Evolutionary conservation across 2,888 invertebrate genomes (phyloP).

Genomic region (Pteria penguin): DNA sequence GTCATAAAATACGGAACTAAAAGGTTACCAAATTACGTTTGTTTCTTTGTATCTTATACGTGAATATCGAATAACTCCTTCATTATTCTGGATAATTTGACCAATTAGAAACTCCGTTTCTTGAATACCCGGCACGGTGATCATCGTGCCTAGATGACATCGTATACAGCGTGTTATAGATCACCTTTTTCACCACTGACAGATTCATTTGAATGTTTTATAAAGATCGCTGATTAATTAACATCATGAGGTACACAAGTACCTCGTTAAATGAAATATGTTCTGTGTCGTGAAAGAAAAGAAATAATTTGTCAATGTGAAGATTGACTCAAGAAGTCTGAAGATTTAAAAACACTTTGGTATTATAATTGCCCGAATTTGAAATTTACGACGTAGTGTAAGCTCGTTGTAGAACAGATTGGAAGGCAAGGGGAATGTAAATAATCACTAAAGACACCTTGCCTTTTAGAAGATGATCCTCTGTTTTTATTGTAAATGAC

Average conservation of each 20-base stretch:
- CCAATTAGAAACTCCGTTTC: neutral
- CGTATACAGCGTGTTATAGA: no score
- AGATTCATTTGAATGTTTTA: no score
- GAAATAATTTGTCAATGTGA: neutral
- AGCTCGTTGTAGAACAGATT: slow-evolving; percentile 1
- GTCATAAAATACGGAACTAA: no score
- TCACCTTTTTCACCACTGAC: no score
- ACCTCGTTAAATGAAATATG: neutral
- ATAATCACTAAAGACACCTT: neutral
- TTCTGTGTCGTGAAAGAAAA: neutral
- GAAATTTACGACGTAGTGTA: slow-evolving; percentile 8
- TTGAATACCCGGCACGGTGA: no score
- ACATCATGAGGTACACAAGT: neutral
- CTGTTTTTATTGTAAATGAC: slow-evolving; percentile 3
- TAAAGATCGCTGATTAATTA: neutral
- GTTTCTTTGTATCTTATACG: neutral
- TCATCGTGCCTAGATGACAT: no score
- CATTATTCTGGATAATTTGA: neutral
- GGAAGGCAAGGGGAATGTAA: slow-evolving; percentile 5
- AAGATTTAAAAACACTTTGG: neutral
- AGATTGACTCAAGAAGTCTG: neutral
- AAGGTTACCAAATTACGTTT: neutral
- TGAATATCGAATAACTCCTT: neutral
- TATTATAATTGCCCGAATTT: slow-evolving; percentile 4
- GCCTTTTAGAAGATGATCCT: slow-evolving; percentile 8